Percentiles rank a stretch among this genome's conserved stretches.
These are phyloP conservation scores for Coturnix japonica DNA, from an alignment of 2,113 vertebrate genomes.

Conservation along the genomic window DNA sequence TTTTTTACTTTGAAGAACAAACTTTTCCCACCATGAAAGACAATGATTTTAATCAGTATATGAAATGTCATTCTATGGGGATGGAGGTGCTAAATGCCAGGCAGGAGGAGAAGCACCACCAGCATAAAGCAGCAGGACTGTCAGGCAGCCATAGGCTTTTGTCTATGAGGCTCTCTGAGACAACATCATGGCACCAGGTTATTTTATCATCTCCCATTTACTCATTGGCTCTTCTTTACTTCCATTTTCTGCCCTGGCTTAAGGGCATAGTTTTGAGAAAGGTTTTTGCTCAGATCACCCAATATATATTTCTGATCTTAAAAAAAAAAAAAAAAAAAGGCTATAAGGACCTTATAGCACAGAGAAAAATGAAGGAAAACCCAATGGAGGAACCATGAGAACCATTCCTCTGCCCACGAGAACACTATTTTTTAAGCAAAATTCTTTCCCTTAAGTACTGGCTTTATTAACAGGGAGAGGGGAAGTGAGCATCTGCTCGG, in stretches of 20 bases:
- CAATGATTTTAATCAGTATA: conserved; percentile 55
- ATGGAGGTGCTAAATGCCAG: conserved; percentile 26
- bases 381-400: neutral
- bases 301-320: fast-evolving
- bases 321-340: neutral
- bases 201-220: neutral
- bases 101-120: neutral
- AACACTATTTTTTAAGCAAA: neutral
- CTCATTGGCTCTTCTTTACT: neutral
- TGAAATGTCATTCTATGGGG: conserved; percentile 45
- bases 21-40: conserved; percentile 47
- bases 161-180: neutral
- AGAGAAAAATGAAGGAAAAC: neutral
- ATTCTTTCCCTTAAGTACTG: neutral
- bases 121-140: neutral
- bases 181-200: neutral
- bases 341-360: neutral
- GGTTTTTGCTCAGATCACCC: neutral
- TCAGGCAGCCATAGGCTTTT: neutral
- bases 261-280: neutral
- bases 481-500: neutral
- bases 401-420: neutral
- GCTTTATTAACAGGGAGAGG: neutral
- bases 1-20: conserved; percentile 76
- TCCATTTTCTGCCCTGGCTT: neutral